These are phyloP conservation scores for Drosophila kanapiae DNA, from an alignment of 1,140 invertebrate genomes.

Conservation along the genomic window DNA sequence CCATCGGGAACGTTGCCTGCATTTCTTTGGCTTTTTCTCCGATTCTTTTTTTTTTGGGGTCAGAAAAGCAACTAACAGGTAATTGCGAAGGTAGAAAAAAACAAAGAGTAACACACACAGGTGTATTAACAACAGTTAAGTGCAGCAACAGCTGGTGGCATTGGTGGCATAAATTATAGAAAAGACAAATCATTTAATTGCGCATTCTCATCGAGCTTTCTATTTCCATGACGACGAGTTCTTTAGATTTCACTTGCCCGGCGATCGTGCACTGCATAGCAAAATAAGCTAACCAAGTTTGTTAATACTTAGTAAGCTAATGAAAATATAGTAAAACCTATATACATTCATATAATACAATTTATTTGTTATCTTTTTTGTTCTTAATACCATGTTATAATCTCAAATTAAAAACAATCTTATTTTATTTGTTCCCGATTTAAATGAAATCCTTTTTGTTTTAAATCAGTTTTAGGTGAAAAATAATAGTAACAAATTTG, in stretches of 20 bases:
- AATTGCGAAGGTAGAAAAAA: slow-evolving; percentile 34
- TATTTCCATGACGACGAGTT: slow-evolving; percentile 58
- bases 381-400: too few relatives aligned
- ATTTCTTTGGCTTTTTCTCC: slow-evolving; percentile 18
- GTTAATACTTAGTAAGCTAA: not conserved
- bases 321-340: too few relatives aligned
- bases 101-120: slow-evolving; percentile 7
- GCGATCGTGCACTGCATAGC: slow-evolving; percentile 38
- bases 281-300: slow-evolving; percentile 20
- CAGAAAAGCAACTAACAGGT: slow-evolving; percentile 51
- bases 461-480: too few relatives aligned
- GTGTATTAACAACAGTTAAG: slow-evolving; percentile 16
- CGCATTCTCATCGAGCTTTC: slow-evolving; percentile 61
- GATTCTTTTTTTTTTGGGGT: too few relatives aligned
- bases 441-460: too few relatives aligned
- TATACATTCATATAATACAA: too few relatives aligned
- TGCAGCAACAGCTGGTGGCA: slow-evolving; percentile 39
- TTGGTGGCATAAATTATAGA: slow-evolving; percentile 59
- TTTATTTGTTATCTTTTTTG: too few relatives aligned
- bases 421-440: too few relatives aligned
- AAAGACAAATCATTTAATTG: slow-evolving; percentile 43
- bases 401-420: too few relatives aligned
- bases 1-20: not conserved
- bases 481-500: too few relatives aligned
- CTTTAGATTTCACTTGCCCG: slow-evolving; percentile 61